A percentile compares a stretch with the other conserved stretches of the same genome.
Evolutionary conservation across 2,888 invertebrate genomes (phyloP).

Genomic region (Sphecodes monilicornis): DNA sequence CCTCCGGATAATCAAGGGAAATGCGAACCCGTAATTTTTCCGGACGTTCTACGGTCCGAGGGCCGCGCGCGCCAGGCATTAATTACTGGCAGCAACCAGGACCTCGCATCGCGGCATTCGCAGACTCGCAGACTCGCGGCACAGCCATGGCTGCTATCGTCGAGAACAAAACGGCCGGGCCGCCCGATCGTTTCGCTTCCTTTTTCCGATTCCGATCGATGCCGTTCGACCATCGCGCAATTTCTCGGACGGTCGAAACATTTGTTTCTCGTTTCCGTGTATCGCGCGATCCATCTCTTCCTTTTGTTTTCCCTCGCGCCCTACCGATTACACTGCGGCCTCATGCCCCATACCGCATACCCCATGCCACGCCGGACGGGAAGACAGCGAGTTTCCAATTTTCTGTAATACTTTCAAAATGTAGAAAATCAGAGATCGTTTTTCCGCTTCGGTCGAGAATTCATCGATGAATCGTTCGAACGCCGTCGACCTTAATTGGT

Average conservation of each 20-base stretch:
- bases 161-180: neutral
- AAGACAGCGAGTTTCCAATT: neutral
- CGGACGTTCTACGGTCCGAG: slow-evolving; percentile 6
- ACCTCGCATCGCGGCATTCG: neutral
- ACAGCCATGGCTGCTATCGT: neutral
- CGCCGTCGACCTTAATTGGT: no score
- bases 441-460: no score
- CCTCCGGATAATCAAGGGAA: slow-evolving; percentile 44
- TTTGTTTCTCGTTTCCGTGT: slow-evolving; percentile 3
- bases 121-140: neutral
- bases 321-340: slow-evolving; percentile 17
- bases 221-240: neutral
- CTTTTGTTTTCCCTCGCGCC: neutral
- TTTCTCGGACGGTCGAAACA: slow-evolving; percentile 5
- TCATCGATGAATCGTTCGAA: no score
- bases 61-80: slow-evolving; percentile 13
- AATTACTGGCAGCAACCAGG: slow-evolving; percentile 32
- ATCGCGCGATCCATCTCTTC: slow-evolving; percentile 1
- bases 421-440: neutral
- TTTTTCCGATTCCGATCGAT: slow-evolving; percentile 10
- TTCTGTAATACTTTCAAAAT: neutral
- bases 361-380: neutral
- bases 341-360: neutral
- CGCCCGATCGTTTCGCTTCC: neutral
- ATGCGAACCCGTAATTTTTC: slow-evolving; percentile 49